These are phyloP conservation scores for Agelas oroides DNA, from an alignment of 37 sponge, comb jelly and placozoan genomes.

Conservation along the genomic window DNA sequence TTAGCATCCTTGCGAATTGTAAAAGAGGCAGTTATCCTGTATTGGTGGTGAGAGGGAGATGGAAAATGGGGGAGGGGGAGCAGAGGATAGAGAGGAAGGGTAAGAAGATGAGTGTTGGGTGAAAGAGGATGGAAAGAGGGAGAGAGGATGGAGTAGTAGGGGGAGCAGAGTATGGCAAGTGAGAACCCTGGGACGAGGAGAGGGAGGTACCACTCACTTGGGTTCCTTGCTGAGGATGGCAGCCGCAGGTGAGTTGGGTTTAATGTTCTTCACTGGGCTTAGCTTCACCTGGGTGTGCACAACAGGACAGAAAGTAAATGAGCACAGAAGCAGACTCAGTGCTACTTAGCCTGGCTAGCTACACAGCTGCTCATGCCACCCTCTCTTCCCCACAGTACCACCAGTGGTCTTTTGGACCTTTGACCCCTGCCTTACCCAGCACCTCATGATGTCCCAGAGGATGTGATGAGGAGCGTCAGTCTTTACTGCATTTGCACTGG, in stretches of 20 bases:
- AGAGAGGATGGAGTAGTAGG: not conserved
- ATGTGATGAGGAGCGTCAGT: slow-evolving; percentile 90
- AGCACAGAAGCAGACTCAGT: too few relatives aligned
- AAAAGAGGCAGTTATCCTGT: slow-evolving; percentile 75
- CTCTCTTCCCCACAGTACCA: too few relatives aligned
- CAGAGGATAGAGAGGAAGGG: too few relatives aligned
- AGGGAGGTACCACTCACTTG: slow-evolving; percentile 44
- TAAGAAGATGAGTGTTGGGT: too few relatives aligned
- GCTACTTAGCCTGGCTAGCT: too few relatives aligned
- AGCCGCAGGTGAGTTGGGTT: slow-evolving; percentile 73
- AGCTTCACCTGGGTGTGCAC: slow-evolving; percentile 43
- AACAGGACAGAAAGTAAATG: too few relatives aligned
- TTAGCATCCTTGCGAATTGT: slow-evolving; percentile 79
- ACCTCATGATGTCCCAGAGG: slow-evolving; percentile 97
- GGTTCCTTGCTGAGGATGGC: slow-evolving; percentile 80
- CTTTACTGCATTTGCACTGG: slow-evolving; percentile 85
- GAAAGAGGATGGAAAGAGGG: not conserved
- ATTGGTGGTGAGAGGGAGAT: too few relatives aligned
- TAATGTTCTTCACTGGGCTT: slow-evolving; percentile 66
- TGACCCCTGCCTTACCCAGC: slow-evolving; percentile 67
- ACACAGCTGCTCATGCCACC: too few relatives aligned
- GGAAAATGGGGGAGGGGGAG: too few relatives aligned
- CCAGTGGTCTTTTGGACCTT: too few relatives aligned
- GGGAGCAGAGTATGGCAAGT: too few relatives aligned
- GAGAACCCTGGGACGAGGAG: too few relatives aligned